Evolutionary conservation across 2,888 invertebrate genomes (phyloP), one percentile per base, ranked within the genome.

Genomic region (Lepidocyrtinus sp.): DNA sequence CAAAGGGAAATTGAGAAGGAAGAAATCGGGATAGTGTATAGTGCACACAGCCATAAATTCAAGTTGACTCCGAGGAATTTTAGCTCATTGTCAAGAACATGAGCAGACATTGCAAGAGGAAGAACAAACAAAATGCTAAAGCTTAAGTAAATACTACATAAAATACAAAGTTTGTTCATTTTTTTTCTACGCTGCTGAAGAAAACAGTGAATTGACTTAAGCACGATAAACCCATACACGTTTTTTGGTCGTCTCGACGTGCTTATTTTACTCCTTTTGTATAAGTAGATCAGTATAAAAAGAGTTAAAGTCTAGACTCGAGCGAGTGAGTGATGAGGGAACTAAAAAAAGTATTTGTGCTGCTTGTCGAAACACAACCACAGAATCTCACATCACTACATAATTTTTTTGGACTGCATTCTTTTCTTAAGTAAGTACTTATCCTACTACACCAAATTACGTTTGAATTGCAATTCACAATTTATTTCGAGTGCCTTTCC

Each of bases 41-140:
- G 24, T 24, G 61, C 25, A 64, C 25, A 75, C 24, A 3, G 22
- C 70, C 76, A 76, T 76, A 76, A 76, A 76, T 76, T 63, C 69
- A 70, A 76, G 76, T 70, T 76, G 76, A 76, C 76, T 76, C 70
- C 46, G 45, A 76, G 76, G 76, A 76, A 76, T 76, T 76, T 68
- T 59, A 26, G 36, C 36, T 36, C 36, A 36, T 36, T 36, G 36
- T 36, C 36, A 36, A 36, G 36, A 36, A 36, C 36, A 36, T 36
- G 36, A 5, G 12, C 36, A 36, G 36, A 36, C 36, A 36, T 36
- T 36, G 36, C 36, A 36, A 36, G 36, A 36, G 36, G n/a, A 36
- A 36, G 36, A 36, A 36, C 36, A 36, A 36, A 36, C 36, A 36
- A 36, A 36, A 36, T 36, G 36, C 36, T 70, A 59, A 55, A 36